Base-by-base conservation (phyloP, 1,140 invertebrate species). In the Rhopalosiphum padi region DNA sequence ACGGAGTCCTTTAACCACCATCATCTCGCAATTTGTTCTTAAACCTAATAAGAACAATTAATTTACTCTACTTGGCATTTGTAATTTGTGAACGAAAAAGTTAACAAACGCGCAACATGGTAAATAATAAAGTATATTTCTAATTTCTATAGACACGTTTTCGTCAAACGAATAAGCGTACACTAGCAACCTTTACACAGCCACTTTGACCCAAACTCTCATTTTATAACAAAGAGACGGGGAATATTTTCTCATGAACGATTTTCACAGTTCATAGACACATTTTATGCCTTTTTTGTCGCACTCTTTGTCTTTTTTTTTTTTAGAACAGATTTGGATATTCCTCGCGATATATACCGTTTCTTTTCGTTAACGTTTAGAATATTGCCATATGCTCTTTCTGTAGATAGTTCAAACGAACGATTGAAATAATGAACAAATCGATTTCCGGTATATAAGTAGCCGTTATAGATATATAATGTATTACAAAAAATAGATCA, bases 251-350 rank as follows among this genome's bases (percentile, higher is more conserved):
- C n/a, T 77, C 60, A 35, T 77, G 60, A 77, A 77, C n/a, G 60
- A n/a, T 77, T 77, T 77, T 77, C n/a, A 77, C 60, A 77, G 60
- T 77, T 77, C 60, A n/a, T n/a, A 77, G 30, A 77, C 60, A n/a
- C 4, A n/a, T n/a, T 77, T 77, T 15, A 77, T 35, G 60, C 60
- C 22, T 68, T 68, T 68, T 68, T 30, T 3, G 55, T 60, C 4
- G 25, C 30, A 30, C 55, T 60, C 55, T 60, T 30, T 60, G 55
- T 60, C 30, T 60, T 46, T 48, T 48, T 48, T 48, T 48, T 68
- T 68, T 30, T 68, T 68, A 11, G 9, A 68, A 30, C 9, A 11
- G 60, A 68, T 68, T 68, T 68, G 60, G 30, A 68, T 68, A 68
- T 68, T 68, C 25, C 8, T 68, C 11, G 60, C 48, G 18, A 11